phyloP scores from a whole-genome alignment of 2,888 invertebrate species.

The Acrocyrtus sp. region DNA sequence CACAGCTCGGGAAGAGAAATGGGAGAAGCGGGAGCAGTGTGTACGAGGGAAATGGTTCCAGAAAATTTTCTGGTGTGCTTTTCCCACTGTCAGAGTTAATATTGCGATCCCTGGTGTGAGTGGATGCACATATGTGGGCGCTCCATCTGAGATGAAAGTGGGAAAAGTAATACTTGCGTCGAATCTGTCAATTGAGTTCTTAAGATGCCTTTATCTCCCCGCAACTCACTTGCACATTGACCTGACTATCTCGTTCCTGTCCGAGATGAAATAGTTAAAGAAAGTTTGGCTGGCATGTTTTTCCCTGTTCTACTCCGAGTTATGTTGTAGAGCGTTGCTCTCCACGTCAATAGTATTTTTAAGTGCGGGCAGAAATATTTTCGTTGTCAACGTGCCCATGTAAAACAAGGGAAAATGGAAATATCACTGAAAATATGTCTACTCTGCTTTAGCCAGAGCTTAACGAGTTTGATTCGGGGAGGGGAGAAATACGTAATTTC shows the following conservation, averaged over 20 bases:
- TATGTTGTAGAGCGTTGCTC: background rate
- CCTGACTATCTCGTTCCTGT: background rate
- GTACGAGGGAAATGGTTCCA: no score
- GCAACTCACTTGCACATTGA: background rate
- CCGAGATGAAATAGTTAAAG: background rate
- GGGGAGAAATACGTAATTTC: constrained; percentile 15
- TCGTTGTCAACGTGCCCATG: no score
- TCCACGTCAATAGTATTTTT: no score
- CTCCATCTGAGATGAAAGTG: no score
- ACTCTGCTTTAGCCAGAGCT: constrained; percentile 40
- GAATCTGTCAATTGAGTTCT: constrained; percentile 48
- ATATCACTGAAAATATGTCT: constrained; percentile 44
- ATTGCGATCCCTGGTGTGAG: background rate
- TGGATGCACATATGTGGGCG: no score
- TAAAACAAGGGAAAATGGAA: constrained; percentile 34
- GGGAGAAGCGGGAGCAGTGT: background rate
- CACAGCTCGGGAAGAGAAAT: background rate
- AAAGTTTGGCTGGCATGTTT: background rate
- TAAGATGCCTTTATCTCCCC: constrained; percentile 34
- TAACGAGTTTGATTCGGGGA: constrained; percentile 42
- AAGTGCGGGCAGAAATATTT: no score
- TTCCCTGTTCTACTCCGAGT: background rate
- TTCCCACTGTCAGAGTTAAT: background rate
- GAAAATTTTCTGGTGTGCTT: no score
- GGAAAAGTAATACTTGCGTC: constrained; percentile 36